Percentiles rank a stretch among this genome's conserved stretches.
These are phyloP conservation scores for Pristionchus exspectatus DNA, from an alignment of 2,888 invertebrate genomes.

Conservation along the genomic window DNA sequence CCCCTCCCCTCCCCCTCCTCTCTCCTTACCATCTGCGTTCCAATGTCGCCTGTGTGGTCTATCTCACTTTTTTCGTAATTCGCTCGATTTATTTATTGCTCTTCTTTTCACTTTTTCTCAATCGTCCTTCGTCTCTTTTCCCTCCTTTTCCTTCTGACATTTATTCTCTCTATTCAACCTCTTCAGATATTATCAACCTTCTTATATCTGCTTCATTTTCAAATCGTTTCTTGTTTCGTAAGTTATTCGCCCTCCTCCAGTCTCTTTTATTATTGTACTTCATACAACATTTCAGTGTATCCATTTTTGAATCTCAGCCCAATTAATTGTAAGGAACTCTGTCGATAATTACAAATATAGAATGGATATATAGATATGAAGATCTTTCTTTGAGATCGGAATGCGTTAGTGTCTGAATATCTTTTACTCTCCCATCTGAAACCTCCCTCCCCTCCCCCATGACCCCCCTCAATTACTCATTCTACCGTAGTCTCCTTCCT, in stretches of 20 bases:
- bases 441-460: not conserved
- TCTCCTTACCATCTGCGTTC: not conserved
- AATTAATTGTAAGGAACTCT: no score
- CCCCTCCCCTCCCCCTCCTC: not conserved
- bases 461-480: not conserved
- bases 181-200: not conserved
- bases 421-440: not conserved
- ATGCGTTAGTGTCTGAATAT: not conserved
- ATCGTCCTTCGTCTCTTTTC: constrained; percentile 32
- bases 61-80: constrained; percentile 48
- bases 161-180: not conserved
- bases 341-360: no score
- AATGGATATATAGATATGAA: no score
- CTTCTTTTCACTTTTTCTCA: constrained; percentile 44
- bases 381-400: not conserved
- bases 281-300: no score
- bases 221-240: no score
- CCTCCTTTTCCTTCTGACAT: not conserved
- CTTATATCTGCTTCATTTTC: not conserved
- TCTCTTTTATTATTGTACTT: no score
- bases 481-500: constrained; percentile 20
- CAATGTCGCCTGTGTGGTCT: constrained; percentile 46
- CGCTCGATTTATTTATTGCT: constrained; percentile 49
- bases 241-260: no score
- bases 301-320: no score